Evolutionary conservation across 2,888 invertebrate genomes (phyloP), one percentile per base, ranked within the genome.

Genomic region (Drosophila prolongata): DNA sequence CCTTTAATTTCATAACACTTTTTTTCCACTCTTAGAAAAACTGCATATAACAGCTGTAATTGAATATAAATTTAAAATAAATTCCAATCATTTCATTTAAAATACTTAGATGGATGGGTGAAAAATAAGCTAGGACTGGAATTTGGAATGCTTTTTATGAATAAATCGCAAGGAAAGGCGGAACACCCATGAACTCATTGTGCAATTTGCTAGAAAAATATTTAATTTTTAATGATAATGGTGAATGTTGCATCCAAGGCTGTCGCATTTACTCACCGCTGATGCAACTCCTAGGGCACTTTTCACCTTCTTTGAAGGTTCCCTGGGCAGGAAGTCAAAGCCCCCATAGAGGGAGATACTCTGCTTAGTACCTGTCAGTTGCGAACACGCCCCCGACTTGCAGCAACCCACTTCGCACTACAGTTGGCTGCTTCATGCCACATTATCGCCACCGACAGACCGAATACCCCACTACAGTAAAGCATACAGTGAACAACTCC

Each of bases 401-500:
- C 55, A 19, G 77, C 78, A 75, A 72, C 82, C 86, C 80, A 80
- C 86, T 88, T 86, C 78, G 83, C 88, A 86, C 68, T 75, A 74
- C 74, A 79, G 74, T 88, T 38, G 56, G 65, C 58, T 58, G 60
- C 75, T 70, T 70, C 74, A 67, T 64, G 75, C 69, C 82, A 75
- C 74, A 77, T 79, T 83, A 79, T 79, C 76, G 66, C 80, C 78
- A 65, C 44, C 60, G 61, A 58, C 58, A 64, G 69, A 77, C 78
- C 78, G 75, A 78, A 62, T 52, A 77, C 58, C 76, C 83, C 66
- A 72, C 55, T 70, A 72, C 54, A 34, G 47, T 47, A 6, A 14
- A 10, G 1, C 10, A 11, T 30, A n/a, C 10, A 30, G n/a, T n/a
- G 10, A 6, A 19, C 56, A 57, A 34, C 34, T 47, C 54, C 30